Evolutionary conservation across 2,888 invertebrate species (phyloP), one percentile per base, ranked within the genome.

Genomic region (Eledone cirrhosa): DNA sequence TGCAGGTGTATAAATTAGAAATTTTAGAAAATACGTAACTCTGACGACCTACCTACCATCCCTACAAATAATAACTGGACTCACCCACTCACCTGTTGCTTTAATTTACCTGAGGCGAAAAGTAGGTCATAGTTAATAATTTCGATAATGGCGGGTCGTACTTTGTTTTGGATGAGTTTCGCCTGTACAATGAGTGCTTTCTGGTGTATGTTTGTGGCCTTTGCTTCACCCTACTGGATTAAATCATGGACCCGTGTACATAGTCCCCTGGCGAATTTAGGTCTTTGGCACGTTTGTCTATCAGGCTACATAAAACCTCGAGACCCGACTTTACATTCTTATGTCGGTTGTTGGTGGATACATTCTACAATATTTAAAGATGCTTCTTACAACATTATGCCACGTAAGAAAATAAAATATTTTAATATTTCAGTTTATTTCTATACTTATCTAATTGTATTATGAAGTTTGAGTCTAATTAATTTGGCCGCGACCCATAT

Each of bases 261-360:
- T 83, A 88, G 88, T 59, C 84, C 87, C 1, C 83, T 88, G 69
- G 85, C 85, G n/a, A 87, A 85, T 78, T 85, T 87, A 11, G 88
- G 88, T 4, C 80, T 88, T 48, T 88, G 88, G 88, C 86, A 87
- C 76, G 84, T 88, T 63, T 88, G 88, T 80, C 81, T 88, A 33
- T 85, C 86, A 16, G 88, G 88, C 13, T 88, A 84, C 80, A 84
- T 87, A 29, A 87, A 87, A 77, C 88, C 88, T 2, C 69, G 80
- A 22, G 88, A 88, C 48, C 87, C 87, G 0, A 81, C 80, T 2
- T 80, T 88, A 82, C 85, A 86, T 65, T 85, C 87, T 8, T 88
- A 87, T 77, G 88, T 88, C 0, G 88, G 88, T 1, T 88, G 88
- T 80, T 88, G 88, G 88, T 88, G 88, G 88, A 88, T 88, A 27